Percentiles rank a stretch among this genome's conserved stretches.
Conservation (phyloP, 2,797 vertebrate species). For the Margarornis squamiger region DNA sequence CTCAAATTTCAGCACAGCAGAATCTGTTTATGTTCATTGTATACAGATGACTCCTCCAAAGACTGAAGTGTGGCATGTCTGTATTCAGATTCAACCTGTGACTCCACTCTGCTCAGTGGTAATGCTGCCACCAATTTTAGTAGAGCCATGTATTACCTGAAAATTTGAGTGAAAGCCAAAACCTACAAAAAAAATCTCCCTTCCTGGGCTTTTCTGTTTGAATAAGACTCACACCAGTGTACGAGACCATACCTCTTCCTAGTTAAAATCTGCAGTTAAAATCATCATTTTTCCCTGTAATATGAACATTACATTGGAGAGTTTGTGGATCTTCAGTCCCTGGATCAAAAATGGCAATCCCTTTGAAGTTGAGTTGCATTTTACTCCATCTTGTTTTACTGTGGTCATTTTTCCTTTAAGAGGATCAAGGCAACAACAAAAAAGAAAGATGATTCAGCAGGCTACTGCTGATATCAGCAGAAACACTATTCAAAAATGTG, state of each 20-base stretch:
- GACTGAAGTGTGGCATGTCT: background rate
- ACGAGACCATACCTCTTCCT: background rate
- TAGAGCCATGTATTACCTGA: background rate
- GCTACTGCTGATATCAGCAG: slow-evolving; percentile 23
- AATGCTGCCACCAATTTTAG: background rate
- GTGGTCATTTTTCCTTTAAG: background rate
- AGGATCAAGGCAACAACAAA: background rate
- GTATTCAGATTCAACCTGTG: background rate
- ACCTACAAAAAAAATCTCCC: background rate
- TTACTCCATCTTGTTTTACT: background rate
- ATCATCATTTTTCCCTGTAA: background rate
- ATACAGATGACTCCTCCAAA: background rate
- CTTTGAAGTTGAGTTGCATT: background rate
- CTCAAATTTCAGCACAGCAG: background rate
- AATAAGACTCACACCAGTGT: background rate
- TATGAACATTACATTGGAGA: background rate
- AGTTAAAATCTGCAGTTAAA: background rate
- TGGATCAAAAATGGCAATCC: background rate
- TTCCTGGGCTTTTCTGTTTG: background rate
- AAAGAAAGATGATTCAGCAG: slow-evolving; percentile 34
- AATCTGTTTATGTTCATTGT: background rate
- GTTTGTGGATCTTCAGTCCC: background rate
- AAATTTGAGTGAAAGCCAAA: background rate
- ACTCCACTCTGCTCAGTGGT: no score
- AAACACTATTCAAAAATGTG: slow-evolving; percentile 24